Base-by-base conservation (phyloP, 2,113 vertebrate genomes). In the Brachionichthys hirsutus region DNA sequence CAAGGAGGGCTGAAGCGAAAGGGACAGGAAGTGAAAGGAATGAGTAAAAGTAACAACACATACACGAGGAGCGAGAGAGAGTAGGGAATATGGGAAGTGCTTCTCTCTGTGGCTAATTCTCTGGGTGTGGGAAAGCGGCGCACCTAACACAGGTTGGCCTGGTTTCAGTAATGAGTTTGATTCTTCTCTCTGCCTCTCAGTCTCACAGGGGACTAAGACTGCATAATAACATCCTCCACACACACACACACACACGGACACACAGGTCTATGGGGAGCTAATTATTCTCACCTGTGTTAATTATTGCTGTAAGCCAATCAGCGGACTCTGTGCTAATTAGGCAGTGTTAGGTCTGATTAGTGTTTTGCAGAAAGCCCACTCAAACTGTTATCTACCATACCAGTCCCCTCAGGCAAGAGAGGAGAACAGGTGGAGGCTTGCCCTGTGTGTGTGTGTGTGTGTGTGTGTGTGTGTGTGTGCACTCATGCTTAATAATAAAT, bases 241-340 rank as follows among this genome's bases (percentile, higher is more conserved):
- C 66, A 58, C 73, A 54, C 73, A 58, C 71, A 42, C 61, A 45
- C 56, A 52, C 56, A 55, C 68, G 38, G 62, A 52, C 44, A 44
- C 57, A 48, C 65, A 91, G 87, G 94, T 94, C 96, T 95, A 93
- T 93, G 91, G 94, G 95, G 94, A 95, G 92, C 94, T 95, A 94
- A 97, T 98, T 97, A 98, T 94, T 94, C 95, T 97, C 93, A 97
- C 95, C 95, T 96, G 94, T 95, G 95, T 96, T 98, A 97, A 96
- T 98, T 96, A 97, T 93, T 93, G 93, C 92, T 93, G 94, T 94
- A 94, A 96, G 94, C 95, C 95, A 98, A 97, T 97, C 94, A 97
- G 94, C 90, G 90, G 94, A 92, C 94, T 92, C 90, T 92, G 92
- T 92, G 81, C 95, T 98, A 97, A 97, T 97, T 96, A 95, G 94